These are phyloP conservation scores for Anodontia alba DNA, from an alignment of 2,888 invertebrate genomes.

Conservation along the genomic window DNA sequence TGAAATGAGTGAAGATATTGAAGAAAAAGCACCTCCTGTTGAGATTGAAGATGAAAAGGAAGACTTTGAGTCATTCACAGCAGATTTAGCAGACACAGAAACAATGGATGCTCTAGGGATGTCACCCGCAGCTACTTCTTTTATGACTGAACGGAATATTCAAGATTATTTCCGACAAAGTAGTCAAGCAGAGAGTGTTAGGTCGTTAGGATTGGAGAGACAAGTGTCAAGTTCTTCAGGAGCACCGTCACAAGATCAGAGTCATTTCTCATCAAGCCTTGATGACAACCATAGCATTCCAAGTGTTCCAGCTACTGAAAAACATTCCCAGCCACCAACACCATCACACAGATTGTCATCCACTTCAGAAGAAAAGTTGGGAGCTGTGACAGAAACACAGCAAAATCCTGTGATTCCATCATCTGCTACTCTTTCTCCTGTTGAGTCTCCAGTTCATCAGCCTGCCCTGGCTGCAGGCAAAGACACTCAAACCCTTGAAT, in stretches of 20 bases:
- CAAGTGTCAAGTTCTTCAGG: constrained; percentile 52
- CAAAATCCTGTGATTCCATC: constrained; percentile 54
- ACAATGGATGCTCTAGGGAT: constrained; percentile 64
- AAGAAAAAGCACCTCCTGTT: constrained; percentile 55
- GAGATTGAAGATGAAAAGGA: constrained; percentile 69
- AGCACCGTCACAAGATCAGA: background rate
- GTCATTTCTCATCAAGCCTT: background rate
- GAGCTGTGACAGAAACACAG: background rate
- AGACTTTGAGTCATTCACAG: constrained; percentile 79
- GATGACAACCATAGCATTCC: background rate
- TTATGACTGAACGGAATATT: constrained; percentile 52
- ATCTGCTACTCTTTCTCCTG: constrained; percentile 72
- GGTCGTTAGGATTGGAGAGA: constrained; percentile 44
- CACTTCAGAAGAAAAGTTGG: background rate
- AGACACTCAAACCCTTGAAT: background rate
- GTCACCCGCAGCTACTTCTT: constrained; percentile 62
- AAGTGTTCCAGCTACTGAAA: background rate
- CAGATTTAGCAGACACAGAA: constrained; percentile 66
- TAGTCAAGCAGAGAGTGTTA: constrained; percentile 46
- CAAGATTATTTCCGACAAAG: constrained; percentile 57
- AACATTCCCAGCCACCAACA: background rate
- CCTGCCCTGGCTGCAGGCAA: constrained; percentile 16
- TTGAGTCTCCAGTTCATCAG: constrained; percentile 72
- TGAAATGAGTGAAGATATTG: constrained; percentile 57
- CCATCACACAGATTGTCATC: background rate